Conservation (phyloP, 2,888 invertebrate genomes). For the Oeneis ivallda region DNA sequence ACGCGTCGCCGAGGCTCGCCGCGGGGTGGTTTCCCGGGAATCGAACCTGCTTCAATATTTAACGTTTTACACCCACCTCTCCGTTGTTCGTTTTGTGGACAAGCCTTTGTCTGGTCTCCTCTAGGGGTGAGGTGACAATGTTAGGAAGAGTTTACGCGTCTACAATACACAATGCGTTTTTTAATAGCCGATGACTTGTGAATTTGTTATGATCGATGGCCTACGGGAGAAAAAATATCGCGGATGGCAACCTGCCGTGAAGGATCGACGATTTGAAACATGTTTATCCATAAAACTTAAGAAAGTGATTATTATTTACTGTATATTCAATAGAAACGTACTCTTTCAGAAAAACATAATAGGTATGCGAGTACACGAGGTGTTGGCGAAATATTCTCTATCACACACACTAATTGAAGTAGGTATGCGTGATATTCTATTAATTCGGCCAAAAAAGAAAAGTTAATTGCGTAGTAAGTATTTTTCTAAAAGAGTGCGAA, state of each 20-base stretch:
- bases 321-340: neutral
- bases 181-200: constrained; percentile 80
- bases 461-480: too few relatives aligned
- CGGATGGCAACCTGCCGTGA: constrained; percentile 56
- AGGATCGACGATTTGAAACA: constrained; percentile 43
- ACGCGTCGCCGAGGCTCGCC: constrained; percentile 72
- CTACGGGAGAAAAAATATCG: constrained; percentile 57
- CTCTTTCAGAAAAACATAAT: too few relatives aligned
- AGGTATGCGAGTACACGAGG: too few relatives aligned
- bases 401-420: too few relatives aligned
- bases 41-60: constrained; percentile 74
- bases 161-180: constrained; percentile 72
- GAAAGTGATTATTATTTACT: too few relatives aligned
- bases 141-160: constrained; percentile 74
- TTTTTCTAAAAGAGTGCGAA: too few relatives aligned
- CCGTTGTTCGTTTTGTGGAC: constrained; percentile 63
- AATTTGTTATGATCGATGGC: constrained; percentile 79
- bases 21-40: constrained; percentile 79
- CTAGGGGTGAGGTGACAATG: constrained; percentile 76
- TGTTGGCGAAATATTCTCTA: too few relatives aligned
- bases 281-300: constrained; percentile 38
- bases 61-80: constrained; percentile 75
- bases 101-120: constrained; percentile 72
- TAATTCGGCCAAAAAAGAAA: too few relatives aligned
- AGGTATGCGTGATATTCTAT: too few relatives aligned